Percentiles rank a stretch among this genome's conserved stretches.
phyloP scores from a whole-genome alignment of 1,140 invertebrate species.

The Centruroides sculpturatus region DNA sequence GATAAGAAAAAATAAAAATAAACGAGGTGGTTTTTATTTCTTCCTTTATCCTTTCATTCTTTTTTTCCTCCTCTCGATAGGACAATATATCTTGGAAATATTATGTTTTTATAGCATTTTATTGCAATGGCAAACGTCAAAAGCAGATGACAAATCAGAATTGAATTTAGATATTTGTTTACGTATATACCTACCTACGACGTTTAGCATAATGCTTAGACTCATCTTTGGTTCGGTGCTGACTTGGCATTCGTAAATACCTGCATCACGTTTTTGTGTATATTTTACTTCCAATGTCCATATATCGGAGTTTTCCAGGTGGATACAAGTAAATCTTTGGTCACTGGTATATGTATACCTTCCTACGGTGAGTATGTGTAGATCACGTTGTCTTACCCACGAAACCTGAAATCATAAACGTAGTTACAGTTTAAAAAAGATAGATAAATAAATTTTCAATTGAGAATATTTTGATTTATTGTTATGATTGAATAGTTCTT shows the following conservation, averaged over 20 bases:
- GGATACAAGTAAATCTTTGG: slow-evolving; percentile 71
- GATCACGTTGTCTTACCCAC: slow-evolving; percentile 75
- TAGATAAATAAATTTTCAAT: no score
- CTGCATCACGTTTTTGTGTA: slow-evolving; percentile 72
- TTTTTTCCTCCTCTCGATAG: not conserved
- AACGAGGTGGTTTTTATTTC: not conserved
- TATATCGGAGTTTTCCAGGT: slow-evolving; percentile 65
- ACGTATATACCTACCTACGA: slow-evolving; percentile 52
- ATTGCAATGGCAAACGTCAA: no score
- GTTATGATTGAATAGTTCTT: no score
- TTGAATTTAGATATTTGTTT: no score
- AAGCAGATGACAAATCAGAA: no score
- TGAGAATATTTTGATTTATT: no score
- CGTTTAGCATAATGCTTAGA: slow-evolving; percentile 62
- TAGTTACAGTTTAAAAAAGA: no score
- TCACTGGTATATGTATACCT: slow-evolving; percentile 86
- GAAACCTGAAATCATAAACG: slow-evolving; percentile 47
- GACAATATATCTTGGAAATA: not conserved
- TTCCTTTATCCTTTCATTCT: not conserved
- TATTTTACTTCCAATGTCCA: slow-evolving; percentile 87
- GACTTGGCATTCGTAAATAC: slow-evolving; percentile 80
- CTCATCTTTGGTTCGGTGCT: slow-evolving; percentile 73
- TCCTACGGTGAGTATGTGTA: slow-evolving; percentile 75
- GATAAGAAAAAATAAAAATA: not conserved
- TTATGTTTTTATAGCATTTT: not conserved